Percentiles rank a stretch among this genome's conserved stretches.
These are phyloP conservation scores for Glandiceps talaboti DNA, from an alignment of 53 echinoderm and acorn worm species.

Conservation along the genomic window DNA sequence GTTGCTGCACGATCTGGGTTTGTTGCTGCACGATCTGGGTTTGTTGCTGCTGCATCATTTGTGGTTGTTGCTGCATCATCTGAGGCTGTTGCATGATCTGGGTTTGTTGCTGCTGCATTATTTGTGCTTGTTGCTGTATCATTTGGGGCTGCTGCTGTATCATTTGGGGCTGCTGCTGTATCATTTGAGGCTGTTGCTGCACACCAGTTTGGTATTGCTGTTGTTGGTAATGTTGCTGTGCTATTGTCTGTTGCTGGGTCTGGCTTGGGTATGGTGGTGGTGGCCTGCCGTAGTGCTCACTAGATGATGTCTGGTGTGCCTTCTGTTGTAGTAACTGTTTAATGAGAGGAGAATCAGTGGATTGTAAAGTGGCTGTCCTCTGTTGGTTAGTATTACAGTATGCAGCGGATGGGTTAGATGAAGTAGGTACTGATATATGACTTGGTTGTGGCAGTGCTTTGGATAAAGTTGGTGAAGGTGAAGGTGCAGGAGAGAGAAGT, in stretches of 20 bases:
- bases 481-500: background rate
- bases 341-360: constrained; percentile 79
- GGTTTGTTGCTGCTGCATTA: constrained; percentile 30
- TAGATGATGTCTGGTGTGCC: background rate
- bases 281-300: background rate
- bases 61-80: constrained; percentile 13
- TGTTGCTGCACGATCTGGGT: constrained; percentile 10
- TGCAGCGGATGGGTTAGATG: background rate
- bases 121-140: constrained; percentile 25
- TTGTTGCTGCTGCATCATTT: constrained; percentile 6
- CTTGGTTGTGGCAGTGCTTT: background rate
- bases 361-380: background rate
- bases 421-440: background rate
- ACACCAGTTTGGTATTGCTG: background rate
- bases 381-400: background rate
- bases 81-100: constrained; percentile 27
- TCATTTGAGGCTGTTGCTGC: background rate
- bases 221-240: background rate
- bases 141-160: constrained; percentile 12
- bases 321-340: constrained; percentile 67
- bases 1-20: constrained; percentile 5
- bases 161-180: constrained; percentile 9
- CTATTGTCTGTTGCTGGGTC: background rate
- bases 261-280: background rate
- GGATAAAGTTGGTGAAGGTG: background rate